Base-by-base conservation (phyloP, 2,888 invertebrate species). In the Stenichneumon culpator region DNA sequence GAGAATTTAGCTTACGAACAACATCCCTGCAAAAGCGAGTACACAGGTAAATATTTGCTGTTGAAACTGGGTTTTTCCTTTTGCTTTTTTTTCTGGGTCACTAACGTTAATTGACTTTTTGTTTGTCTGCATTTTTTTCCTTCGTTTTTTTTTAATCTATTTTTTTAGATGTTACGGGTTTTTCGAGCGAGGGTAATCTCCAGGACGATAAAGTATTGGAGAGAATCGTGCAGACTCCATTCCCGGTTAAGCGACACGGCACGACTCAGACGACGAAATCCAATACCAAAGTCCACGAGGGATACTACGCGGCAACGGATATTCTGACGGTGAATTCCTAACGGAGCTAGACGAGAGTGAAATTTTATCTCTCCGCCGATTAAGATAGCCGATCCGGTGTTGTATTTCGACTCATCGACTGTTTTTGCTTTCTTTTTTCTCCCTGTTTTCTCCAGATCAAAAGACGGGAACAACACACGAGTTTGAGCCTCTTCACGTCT, bases 261-360 rank as follows among this genome's bases (percentile, higher is more conserved):
- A 84, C 84, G 50, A 88, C 82, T 22, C 89, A 88, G 36, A 89
- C 90, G 16, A 89, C 90, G 25, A 93, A 91, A 87, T 87, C 90
- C 22, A 90, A 88, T 88, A 90, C 91, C 67, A 92, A 92, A 88
- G 89, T 93, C 78, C 91, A 93, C 88, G 96, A 96, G 91, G 96
- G 96, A 90, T 97, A 97, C 94, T 97, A 97, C 92, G 97, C 97
- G 1, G 97, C 97, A 60, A 97, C 97, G 1, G 97, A 97, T 92
- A 97, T 97, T 90, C 95, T 97, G 90, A 97, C 96, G 94, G 96
- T 96, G 93, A 92, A 19, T 28, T 68, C 39, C 47, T 52, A 44
- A 39, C 32, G 2, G 32, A n/a, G 14, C 22, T 67, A 19, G 3
- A 22, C 39, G 14, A 39, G 67, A 39, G n/a, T 39, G 19, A 67